phyloP scores from a whole-genome alignment of 2,888 invertebrate species.

The Argyresthia goedartella region DNA sequence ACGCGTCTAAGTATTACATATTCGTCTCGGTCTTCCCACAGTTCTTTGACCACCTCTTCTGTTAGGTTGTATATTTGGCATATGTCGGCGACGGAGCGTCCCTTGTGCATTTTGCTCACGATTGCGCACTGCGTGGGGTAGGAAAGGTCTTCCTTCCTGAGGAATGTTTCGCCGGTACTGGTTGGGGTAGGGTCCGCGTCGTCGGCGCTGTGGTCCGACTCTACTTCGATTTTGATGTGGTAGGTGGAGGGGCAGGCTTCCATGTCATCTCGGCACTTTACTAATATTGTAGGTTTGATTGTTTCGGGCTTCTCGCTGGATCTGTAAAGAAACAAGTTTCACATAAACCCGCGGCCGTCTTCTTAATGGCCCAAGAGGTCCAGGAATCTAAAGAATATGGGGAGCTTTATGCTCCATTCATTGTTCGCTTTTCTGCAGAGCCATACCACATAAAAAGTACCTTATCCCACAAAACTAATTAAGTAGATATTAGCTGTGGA shows the following conservation, averaged over 20 bases:
- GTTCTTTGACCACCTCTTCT: constrained; percentile 26
- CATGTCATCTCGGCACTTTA: not conserved
- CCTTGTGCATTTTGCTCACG: constrained; percentile 34
- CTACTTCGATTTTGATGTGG: constrained; percentile 1
- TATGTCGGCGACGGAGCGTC: constrained; percentile 25
- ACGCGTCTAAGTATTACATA: constrained; percentile 23
- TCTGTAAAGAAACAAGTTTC: not conserved
- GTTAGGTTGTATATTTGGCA: constrained; percentile 27
- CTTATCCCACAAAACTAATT: too few species aligned
- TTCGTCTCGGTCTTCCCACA: constrained; percentile 33
- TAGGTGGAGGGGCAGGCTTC: not conserved
- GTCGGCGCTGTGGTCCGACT: not conserved
- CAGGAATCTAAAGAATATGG: too few species aligned
- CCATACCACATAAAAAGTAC: too few species aligned
- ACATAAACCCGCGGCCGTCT: too few species aligned
- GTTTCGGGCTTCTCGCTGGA: constrained; percentile 1
- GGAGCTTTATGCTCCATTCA: too few species aligned
- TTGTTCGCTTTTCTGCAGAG: too few species aligned
- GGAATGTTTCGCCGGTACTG: not conserved
- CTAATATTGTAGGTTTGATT: not conserved
- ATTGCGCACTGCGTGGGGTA: constrained; percentile 27
- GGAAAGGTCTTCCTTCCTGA: constrained; percentile 21
- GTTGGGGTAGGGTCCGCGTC: not conserved
- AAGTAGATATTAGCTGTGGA: too few species aligned
- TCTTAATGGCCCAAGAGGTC: too few species aligned